Evolutionary conservation across 2,113 vertebrate genomes (phyloP).

Genomic region (Emydocephalus ijimae): DNA sequence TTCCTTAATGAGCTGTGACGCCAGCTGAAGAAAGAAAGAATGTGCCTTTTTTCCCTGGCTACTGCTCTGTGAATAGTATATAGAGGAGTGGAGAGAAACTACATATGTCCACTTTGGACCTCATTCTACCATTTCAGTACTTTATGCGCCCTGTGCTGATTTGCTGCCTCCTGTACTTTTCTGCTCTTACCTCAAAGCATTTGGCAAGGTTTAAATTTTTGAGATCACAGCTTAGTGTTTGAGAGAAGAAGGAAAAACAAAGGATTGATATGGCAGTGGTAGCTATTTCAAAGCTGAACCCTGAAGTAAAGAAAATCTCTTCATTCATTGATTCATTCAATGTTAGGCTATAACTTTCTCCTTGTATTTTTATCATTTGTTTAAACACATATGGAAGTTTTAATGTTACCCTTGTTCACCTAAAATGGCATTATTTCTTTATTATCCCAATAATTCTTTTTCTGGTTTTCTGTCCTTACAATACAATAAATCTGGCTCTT

Average conservation of each 20-base stretch:
- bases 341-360: conserved; percentile 6
- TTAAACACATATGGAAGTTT: not conserved
- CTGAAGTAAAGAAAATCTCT: not conserved
- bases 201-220: conserved; percentile 75
- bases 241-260: conserved; percentile 67
- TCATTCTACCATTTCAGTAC: not conserved
- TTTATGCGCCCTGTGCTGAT: conserved; percentile 40
- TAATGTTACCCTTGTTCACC: not conserved
- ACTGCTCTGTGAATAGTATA: conserved; percentile 58
- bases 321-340: not conserved
- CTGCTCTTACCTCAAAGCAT: conserved; percentile 65
- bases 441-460: not conserved
- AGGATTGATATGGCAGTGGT: conserved; percentile 51
- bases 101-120: conserved; percentile 31
- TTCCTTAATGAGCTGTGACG: conserved; percentile 72
- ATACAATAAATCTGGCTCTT: not conserved
- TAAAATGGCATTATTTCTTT: not conserved
- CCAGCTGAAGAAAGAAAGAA: conserved; percentile 67
- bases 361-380: not conserved
- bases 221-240: conserved; percentile 72
- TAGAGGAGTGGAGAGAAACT: conserved; percentile 21
- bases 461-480: not conserved
- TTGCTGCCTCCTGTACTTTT: conserved; percentile 63
- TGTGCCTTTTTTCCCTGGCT: conserved; percentile 66
- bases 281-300: conserved; percentile 29